Evolutionary conservation across 1,140 invertebrate species (phyloP), one percentile per base, ranked within the genome.

Genomic region (Ooceraea biroi): DNA sequence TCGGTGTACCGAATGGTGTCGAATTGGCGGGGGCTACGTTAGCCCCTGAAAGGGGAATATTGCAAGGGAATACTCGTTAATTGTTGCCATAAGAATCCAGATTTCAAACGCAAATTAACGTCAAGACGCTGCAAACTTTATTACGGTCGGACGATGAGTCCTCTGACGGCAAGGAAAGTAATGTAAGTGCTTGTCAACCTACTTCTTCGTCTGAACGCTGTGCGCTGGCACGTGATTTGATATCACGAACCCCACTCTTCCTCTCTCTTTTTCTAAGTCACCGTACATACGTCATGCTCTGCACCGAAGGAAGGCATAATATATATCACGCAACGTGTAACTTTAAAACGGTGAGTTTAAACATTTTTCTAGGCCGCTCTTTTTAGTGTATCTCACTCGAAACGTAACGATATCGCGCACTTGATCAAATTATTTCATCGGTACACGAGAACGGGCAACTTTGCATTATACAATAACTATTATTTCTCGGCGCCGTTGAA

Each of bases 171-270:
- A 19, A 44, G 60, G 41, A 66, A 77, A 66, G 48, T 25, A 27
- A 68, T 22, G 12, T 52, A 66, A 77, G 74, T 68, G 48, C 74
- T 48, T 68, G 61, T 78, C 74, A 78, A 78, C 46, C 61, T 78
- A 55, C 46, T 68, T 68, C 44, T 25, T 77, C 30, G 61, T 68
- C 48, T 27, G 48, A 78, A 41, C 46, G 30, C 74, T 68, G 27
- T 46, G 30, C 41, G 30, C 0, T 30, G 48, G 58, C 61, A 52
- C 61, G 44, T 76, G 46, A 77, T 41, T 77, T 30, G 44, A 12
- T 66, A 77, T 77, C 61, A n/a, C 63, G 44, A 61, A 74, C 22
- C 27, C 22, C n/a, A 22, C 12, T 61, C 19, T 65, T 19, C 12
- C 7, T 36, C 36, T 8, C 30, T 63, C 17, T 58, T 58, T 58